Evolutionary conservation across 2,888 invertebrate genomes (phyloP).

Genomic region (Metallyticus violacea): DNA sequence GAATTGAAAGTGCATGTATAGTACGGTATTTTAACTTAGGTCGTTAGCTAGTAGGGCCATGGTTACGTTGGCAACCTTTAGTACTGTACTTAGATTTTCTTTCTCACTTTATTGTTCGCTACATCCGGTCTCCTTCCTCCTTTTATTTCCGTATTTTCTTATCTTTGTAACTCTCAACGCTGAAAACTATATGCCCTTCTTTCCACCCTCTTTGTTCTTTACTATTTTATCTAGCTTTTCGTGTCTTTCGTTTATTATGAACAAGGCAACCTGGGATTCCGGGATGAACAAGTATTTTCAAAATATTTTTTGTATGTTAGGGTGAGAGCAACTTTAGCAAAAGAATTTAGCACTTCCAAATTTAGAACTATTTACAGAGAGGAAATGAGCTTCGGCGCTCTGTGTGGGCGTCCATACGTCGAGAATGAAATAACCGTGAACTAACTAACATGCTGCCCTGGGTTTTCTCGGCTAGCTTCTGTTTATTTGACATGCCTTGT

Average conservation of each 20-base stretch:
- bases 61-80: too few relatives aligned
- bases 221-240: background rate
- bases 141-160: background rate
- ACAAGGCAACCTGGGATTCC: too few relatives aligned
- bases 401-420: background rate
- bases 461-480: background rate
- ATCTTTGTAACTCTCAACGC: background rate
- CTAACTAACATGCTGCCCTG: background rate
- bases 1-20: too few relatives aligned
- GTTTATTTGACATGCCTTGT: background rate
- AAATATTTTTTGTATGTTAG: too few relatives aligned
- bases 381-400: background rate
- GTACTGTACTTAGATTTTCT: too few relatives aligned
- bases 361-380: background rate
- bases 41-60: too few relatives aligned
- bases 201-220: background rate
- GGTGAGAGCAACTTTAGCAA: background rate
- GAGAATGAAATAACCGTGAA: background rate
- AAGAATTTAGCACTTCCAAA: background rate
- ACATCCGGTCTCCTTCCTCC: background rate
- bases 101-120: background rate
- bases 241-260: background rate
- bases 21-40: too few relatives aligned
- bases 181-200: background rate
- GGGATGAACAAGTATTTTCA: too few relatives aligned